Percentiles rank a stretch among this genome's conserved stretches.
Evolutionary conservation across 2,113 vertebrate genomes (phyloP).

Genomic region (Puma concolor): DNA sequence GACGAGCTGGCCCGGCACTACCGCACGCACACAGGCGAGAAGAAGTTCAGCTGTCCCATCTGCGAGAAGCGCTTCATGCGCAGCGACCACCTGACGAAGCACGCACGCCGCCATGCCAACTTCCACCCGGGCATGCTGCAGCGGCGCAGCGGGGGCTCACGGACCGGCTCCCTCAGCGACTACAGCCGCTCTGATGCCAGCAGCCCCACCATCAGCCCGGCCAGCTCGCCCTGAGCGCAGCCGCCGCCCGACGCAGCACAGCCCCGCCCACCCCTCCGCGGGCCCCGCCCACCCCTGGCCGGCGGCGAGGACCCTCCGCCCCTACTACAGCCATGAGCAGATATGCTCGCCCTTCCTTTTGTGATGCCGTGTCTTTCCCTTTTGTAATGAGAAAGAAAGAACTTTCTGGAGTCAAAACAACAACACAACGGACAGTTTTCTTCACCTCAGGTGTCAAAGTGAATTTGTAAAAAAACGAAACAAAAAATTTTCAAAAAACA

Average conservation of each 20-base stretch:
- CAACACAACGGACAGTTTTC: constrained; percentile 63
- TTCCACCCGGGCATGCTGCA: constrained; percentile 97
- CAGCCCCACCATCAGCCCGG: constrained; percentile 95
- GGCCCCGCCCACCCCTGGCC: not conserved
- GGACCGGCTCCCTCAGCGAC: constrained; percentile 96
- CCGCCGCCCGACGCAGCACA: constrained; percentile 59
- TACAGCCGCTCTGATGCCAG: constrained; percentile 97
- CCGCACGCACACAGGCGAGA: constrained; percentile 99
- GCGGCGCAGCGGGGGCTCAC: constrained; percentile 87
- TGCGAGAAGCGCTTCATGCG: constrained; percentile 99
- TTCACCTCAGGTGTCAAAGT: constrained; percentile 87
- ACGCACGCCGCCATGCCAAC: constrained; percentile 95
- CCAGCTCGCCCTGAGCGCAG: constrained; percentile 94
- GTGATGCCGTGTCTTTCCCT: constrained; percentile 4
- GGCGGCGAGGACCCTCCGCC: not conserved
- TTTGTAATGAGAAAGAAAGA: constrained; percentile 67
- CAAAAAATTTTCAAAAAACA: constrained; percentile 21
- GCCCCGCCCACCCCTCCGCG: not conserved
- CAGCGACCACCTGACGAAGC: constrained; percentile 98
- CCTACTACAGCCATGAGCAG: constrained; percentile 50
- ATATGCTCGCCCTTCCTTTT: constrained; percentile 62
- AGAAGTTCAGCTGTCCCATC: constrained; percentile 96
- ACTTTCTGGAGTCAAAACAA: constrained; percentile 59
- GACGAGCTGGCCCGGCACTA: constrained; percentile 98
- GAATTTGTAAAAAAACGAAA: constrained; percentile 76